Evolutionary conservation across 2,888 invertebrate genomes (phyloP).

Genomic region (Rhamnusium bicolor): DNA sequence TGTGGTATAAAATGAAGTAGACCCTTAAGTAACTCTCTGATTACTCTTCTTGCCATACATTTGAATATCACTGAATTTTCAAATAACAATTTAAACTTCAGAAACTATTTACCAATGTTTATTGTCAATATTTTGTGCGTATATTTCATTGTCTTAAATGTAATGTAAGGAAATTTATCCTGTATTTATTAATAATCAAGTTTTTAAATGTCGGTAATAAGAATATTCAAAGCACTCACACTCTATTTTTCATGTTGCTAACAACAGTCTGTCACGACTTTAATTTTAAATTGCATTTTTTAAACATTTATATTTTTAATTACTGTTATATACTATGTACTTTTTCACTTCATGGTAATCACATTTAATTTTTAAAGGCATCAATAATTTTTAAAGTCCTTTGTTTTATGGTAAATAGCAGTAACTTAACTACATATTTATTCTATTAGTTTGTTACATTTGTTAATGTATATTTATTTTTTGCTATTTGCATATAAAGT

Average conservation of each 20-base stretch:
- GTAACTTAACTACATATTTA: conserved; percentile 2
- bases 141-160: background rate
- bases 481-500: conserved; percentile 13
- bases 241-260: background rate
- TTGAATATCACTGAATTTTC: background rate
- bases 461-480: background rate
- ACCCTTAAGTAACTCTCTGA: too few relatives aligned
- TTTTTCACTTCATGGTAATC: background rate
- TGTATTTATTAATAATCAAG: background rate
- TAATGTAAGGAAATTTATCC: background rate
- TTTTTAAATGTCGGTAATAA: background rate
- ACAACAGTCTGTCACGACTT: background rate
- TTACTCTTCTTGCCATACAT: background rate
- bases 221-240: background rate
- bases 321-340: conserved; percentile 4
- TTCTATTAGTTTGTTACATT: conserved; percentile 1
- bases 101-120: too few relatives aligned
- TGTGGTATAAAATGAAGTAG: too few relatives aligned
- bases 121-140: too few relatives aligned
- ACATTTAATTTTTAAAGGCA: background rate
- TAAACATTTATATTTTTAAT: background rate
- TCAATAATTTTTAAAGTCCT: background rate
- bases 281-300: background rate
- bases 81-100: background rate
- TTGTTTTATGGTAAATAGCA: background rate